Percentiles rank a stretch among this genome's conserved stretches.
These are phyloP conservation scores for Ciona savignyi DNA, from an alignment of 23 tunicate species.

Conservation along the genomic window DNA sequence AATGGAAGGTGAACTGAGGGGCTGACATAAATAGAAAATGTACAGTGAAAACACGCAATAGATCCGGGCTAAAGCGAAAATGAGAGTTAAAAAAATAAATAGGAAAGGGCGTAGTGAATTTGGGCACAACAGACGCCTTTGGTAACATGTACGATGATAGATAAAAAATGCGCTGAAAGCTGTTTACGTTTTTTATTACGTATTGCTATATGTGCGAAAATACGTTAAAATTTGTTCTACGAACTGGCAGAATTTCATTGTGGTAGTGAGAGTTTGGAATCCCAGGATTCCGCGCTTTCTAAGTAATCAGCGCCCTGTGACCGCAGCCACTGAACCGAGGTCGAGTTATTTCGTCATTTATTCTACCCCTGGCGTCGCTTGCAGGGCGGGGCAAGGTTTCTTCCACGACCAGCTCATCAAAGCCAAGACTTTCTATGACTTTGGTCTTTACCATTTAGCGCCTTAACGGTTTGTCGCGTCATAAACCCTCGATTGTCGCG, in stretches of 20 bases:
- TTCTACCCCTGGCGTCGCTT: neutral
- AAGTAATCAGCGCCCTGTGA: neutral
- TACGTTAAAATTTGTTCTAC: too few species aligned
- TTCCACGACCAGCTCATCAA: neutral
- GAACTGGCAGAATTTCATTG: too few species aligned
- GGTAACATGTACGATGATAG: neutral
- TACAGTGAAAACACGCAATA: neutral
- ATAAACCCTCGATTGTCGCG: neutral
- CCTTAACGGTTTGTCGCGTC: slow-evolving; percentile 1
- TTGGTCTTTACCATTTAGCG: neutral
- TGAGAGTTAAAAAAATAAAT: neutral
- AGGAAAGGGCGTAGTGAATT: neutral
- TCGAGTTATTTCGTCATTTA: neutral
- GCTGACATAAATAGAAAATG: neutral
- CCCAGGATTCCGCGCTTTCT: neutral
- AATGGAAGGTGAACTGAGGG: neutral
- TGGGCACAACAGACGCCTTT: neutral
- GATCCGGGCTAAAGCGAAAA: neutral
- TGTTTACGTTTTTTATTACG: too few species aligned
- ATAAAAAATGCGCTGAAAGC: too few species aligned
- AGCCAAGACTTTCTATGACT: neutral
- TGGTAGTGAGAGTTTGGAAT: too few species aligned
- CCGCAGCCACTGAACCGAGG: neutral
- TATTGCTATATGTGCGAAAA: too few species aligned
- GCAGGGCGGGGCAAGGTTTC: neutral